These are phyloP conservation scores for Dermolepida albohirtum DNA, from an alignment of 2,888 invertebrate species.

Conservation along the genomic window DNA sequence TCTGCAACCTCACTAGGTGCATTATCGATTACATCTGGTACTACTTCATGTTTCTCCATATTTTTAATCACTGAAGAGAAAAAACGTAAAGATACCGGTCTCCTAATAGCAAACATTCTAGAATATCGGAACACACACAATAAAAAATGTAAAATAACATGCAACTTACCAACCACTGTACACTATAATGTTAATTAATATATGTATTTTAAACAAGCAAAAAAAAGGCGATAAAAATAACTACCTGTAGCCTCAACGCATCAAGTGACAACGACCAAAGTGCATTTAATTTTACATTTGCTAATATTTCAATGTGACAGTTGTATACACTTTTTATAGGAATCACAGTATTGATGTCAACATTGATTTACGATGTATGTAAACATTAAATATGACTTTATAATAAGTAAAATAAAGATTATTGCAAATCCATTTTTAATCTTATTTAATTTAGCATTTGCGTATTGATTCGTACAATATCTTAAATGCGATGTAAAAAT, in stretches of 20 bases:
- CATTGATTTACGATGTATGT: too few relatives aligned
- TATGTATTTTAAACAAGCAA: not conserved
- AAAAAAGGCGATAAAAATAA: slow-evolving; percentile 15
- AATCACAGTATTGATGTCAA: too few relatives aligned
- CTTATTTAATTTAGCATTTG: too few relatives aligned
- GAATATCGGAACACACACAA: slow-evolving; percentile 25
- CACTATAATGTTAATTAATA: not conserved
- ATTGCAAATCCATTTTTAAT: too few relatives aligned
- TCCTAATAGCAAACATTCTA: slow-evolving; percentile 48
- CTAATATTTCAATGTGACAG: too few relatives aligned
- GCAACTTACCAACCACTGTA: slow-evolving; percentile 5
- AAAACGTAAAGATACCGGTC: slow-evolving; percentile 48
- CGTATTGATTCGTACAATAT: too few relatives aligned
- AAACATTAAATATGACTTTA: too few relatives aligned
- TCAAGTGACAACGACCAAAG: too few relatives aligned
- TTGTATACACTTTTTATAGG: too few relatives aligned
- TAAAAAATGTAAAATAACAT: not conserved
- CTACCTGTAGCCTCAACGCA: not conserved
- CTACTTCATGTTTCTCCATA: slow-evolving; percentile 67
- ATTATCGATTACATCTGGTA: slow-evolving; percentile 77
- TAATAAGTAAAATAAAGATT: too few relatives aligned
- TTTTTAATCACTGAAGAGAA: slow-evolving; percentile 50
- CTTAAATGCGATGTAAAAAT: too few relatives aligned
- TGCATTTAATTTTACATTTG: too few relatives aligned
- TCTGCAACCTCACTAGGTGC: slow-evolving; percentile 68